phyloP scores from a whole-genome alignment of 2,888 invertebrate species.

The Bombylius major region DNA sequence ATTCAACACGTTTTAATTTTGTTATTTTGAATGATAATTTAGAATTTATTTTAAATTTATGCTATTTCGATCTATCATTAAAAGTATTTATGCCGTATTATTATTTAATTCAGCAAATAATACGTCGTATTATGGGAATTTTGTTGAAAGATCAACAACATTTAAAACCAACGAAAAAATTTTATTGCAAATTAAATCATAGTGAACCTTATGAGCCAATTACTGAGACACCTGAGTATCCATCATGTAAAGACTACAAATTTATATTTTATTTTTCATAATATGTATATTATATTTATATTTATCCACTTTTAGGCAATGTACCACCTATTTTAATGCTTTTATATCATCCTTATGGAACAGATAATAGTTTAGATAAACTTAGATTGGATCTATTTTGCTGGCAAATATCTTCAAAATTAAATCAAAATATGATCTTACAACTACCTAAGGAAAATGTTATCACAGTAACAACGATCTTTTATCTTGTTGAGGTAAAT shows the following conservation, averaged over 20 bases:
- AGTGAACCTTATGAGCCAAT: neutral
- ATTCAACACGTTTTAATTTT: neutral
- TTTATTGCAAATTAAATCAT: neutral
- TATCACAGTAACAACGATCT: neutral
- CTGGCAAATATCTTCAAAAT: neutral
- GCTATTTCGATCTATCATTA: neutral
- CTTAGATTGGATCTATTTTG: neutral
- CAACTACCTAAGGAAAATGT: neutral
- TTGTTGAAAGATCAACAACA: slow-evolving; percentile 2
- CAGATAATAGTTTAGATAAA: neutral
- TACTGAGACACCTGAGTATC: neutral
- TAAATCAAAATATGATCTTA: neutral
- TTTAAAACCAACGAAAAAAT: neutral
- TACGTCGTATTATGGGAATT: slow-evolving; percentile 6
- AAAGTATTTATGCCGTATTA: slow-evolving; percentile 3
- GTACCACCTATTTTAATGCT: slow-evolving; percentile 1
- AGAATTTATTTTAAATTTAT: neutral
- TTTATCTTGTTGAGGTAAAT: neutral
- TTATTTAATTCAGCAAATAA: neutral
- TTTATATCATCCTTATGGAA: neutral
- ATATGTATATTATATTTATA: neutral
- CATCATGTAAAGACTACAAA: neutral
- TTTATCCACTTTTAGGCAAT: neutral
- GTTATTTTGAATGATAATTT: too few species aligned
- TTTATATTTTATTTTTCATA: neutral